Conservation (phyloP, 2,888 invertebrate genomes). For the Steromphala cineraria region DNA sequence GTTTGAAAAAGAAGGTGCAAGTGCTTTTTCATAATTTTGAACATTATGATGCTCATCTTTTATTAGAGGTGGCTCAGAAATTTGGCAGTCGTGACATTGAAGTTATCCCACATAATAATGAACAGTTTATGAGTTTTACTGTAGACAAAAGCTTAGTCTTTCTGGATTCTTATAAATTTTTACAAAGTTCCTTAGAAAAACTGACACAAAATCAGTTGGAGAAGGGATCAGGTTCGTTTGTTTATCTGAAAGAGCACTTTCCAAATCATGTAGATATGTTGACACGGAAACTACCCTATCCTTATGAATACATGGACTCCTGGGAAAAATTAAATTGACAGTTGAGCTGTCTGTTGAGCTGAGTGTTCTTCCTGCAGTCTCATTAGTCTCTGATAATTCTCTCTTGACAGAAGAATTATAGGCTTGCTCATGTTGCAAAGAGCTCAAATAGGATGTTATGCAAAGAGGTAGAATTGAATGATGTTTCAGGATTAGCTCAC, state of each 20-base stretch:
- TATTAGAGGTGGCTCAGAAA: neutral
- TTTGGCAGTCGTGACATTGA: neutral
- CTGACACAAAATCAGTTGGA: neutral
- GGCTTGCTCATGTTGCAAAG: neutral
- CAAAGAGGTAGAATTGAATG: constrained; percentile 7
- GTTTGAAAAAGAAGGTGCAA: neutral
- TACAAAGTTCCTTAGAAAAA: neutral
- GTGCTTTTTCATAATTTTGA: neutral
- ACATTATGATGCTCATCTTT: neutral
- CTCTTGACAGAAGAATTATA: neutral
- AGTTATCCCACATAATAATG: neutral
- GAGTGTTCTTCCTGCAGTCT: neutral
- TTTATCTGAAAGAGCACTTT: neutral
- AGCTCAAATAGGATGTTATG: neutral
- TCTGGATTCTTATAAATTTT: neutral
- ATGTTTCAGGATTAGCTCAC: neutral
- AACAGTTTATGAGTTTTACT: neutral
- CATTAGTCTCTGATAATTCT: neutral
- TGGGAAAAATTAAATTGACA: neutral
- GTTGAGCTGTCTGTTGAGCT: neutral
- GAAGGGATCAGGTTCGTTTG: neutral
- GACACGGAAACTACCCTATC: neutral
- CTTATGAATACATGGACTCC: neutral
- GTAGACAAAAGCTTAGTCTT: no score
- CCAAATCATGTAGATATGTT: neutral